Percentiles rank a stretch among this genome's conserved stretches.
phyloP scores from a whole-genome alignment of 2,888 invertebrate species.

The Xylota sylvarum region DNA sequence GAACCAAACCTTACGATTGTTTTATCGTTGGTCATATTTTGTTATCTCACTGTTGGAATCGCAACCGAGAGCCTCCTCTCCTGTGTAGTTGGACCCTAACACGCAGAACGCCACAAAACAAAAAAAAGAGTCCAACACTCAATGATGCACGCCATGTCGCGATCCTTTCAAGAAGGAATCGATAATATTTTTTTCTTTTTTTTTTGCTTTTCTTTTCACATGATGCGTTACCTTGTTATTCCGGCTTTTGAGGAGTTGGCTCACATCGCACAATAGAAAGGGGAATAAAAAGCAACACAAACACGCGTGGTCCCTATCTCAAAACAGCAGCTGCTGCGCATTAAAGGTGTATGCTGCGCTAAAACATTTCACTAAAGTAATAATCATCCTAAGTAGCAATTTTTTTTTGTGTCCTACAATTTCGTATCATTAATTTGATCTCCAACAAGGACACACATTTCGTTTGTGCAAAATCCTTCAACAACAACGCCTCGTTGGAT shows the following conservation, averaged over 20 bases:
- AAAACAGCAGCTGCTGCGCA: conserved; percentile 36
- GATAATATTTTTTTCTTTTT: conserved; percentile 9
- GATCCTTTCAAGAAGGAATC: conserved; percentile 36
- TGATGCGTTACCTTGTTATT: conserved; percentile 29
- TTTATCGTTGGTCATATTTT: conserved; percentile 13
- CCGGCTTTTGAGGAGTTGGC: conserved; percentile 1
- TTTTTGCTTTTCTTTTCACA: not conserved
- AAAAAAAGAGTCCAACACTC: conserved; percentile 22
- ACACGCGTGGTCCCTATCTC: not conserved
- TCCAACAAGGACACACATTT: conserved; percentile 23
- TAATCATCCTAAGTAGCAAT: conserved; percentile 53
- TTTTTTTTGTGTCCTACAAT: not conserved
- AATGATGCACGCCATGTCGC: conserved; percentile 20
- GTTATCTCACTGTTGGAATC: not conserved
- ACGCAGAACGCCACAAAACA: conserved; percentile 7
- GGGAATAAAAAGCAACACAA: conserved; percentile 19
- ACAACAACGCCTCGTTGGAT: conserved; percentile 23
- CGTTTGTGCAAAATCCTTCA: conserved; percentile 1
- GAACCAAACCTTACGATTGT: not conserved
- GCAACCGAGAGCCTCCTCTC: not conserved
- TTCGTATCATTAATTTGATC: conserved; percentile 28
- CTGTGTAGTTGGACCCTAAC: not conserved
- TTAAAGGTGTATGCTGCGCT: conserved; percentile 27
- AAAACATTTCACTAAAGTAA: conserved; percentile 45
- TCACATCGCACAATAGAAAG: not conserved